These are phyloP conservation scores for Bungarus multicinctus DNA, from an alignment of 2,113 vertebrate genomes.

Conservation along the genomic window DNA sequence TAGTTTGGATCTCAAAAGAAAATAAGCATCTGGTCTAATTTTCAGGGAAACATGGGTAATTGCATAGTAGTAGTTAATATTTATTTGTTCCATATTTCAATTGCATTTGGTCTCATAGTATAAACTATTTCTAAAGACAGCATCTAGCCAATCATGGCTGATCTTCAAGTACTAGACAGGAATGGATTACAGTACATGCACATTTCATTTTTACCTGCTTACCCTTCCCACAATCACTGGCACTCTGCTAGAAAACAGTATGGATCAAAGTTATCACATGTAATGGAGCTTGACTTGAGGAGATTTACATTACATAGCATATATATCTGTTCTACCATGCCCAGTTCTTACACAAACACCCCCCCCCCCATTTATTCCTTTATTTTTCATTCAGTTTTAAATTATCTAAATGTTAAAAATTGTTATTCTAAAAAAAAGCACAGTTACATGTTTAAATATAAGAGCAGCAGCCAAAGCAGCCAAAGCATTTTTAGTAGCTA, in stretches of 20 bases:
- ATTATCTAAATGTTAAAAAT: background rate
- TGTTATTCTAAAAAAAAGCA: conserved; percentile 21
- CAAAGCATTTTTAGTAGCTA: too few species aligned
- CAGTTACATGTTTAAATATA: conserved; percentile 39
- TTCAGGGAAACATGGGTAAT: background rate
- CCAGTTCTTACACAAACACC: background rate
- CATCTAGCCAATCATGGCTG: background rate
- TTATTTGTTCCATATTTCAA: background rate
- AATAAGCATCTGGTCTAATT: too few species aligned
- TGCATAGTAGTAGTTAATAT: background rate
- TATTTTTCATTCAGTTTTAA: background rate
- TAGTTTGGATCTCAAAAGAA: too few species aligned
- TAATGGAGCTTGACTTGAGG: background rate
- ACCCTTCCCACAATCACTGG: background rate
- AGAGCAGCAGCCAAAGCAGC: too few species aligned
- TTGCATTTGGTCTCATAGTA: background rate
- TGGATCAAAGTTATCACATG: background rate
- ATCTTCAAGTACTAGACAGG: background rate
- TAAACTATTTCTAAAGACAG: background rate
- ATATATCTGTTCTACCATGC: too few species aligned
- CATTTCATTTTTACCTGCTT: background rate
- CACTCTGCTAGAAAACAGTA: background rate
- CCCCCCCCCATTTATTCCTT: background rate
- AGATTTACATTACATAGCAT: background rate
- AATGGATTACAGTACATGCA: background rate